Conservation (phyloP, 2,888 invertebrate species). For the Coelogynopora nodosa region DNA sequence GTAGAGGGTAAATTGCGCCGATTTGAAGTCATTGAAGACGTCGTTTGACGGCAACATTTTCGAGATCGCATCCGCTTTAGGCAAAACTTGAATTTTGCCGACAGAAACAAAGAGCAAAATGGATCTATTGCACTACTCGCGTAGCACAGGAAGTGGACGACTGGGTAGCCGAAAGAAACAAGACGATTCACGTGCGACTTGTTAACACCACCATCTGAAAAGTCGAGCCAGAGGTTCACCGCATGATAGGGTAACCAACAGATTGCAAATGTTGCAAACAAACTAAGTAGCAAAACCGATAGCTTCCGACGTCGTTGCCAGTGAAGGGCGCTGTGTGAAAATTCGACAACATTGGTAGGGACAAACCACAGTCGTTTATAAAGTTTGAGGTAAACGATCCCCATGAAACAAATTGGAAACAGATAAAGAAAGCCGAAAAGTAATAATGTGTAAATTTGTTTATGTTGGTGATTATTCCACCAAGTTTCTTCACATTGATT, state of each 20-base stretch:
- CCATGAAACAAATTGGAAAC: not conserved
- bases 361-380: not conserved
- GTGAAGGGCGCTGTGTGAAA: not conserved
- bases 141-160: constrained; percentile 34
- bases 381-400: not conserved
- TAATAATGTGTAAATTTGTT: not conserved
- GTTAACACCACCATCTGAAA: not conserved
- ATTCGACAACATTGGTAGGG: not conserved
- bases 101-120: constrained; percentile 33
- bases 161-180: not conserved
- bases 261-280: not conserved
- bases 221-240: not conserved
- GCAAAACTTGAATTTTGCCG: constrained; percentile 38
- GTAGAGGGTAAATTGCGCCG: no score
- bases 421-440: not conserved
- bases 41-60: no score
- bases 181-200: not conserved
- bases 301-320: not conserved
- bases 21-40: no score
- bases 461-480: not conserved
- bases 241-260: not conserved
- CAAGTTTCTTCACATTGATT: not conserved
- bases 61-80: not conserved
- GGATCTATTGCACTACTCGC: constrained; percentile 37
- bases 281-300: not conserved